Percentiles rank a stretch among this genome's conserved stretches.
Conservation (phyloP, 2,113 vertebrate genomes). For the Mus musculus region DNA sequence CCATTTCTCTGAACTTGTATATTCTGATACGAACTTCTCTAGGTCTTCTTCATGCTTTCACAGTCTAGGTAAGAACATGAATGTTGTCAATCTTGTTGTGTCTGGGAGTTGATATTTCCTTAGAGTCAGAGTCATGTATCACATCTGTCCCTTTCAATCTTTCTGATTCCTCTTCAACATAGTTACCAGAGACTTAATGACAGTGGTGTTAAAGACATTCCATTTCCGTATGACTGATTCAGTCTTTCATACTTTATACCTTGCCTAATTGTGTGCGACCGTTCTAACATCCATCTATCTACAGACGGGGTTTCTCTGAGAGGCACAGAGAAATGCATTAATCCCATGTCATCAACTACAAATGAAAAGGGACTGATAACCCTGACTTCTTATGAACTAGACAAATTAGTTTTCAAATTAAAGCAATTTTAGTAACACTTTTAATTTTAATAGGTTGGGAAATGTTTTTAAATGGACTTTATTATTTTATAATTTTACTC, state of each 20-base stretch:
- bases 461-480: neutral
- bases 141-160: neutral
- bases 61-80: neutral
- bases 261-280: neutral
- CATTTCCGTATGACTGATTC: neutral
- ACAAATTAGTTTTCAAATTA: neutral
- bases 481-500: neutral
- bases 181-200: neutral
- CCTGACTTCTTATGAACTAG: neutral
- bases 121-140: neutral
- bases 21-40: neutral
- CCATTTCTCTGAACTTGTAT: neutral
- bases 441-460: neutral
- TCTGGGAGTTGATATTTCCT: neutral
- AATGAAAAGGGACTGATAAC: neutral
- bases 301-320: neutral
- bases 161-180: neutral
- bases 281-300: neutral
- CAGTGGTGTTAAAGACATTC: neutral
- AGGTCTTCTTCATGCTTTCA: too few species aligned
- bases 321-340: neutral
- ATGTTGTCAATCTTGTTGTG: neutral
- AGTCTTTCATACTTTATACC: neutral
- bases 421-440: neutral
- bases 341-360: neutral